Conservation (phyloP, 2,797 vertebrate species). For the Mus caroli region DNA sequence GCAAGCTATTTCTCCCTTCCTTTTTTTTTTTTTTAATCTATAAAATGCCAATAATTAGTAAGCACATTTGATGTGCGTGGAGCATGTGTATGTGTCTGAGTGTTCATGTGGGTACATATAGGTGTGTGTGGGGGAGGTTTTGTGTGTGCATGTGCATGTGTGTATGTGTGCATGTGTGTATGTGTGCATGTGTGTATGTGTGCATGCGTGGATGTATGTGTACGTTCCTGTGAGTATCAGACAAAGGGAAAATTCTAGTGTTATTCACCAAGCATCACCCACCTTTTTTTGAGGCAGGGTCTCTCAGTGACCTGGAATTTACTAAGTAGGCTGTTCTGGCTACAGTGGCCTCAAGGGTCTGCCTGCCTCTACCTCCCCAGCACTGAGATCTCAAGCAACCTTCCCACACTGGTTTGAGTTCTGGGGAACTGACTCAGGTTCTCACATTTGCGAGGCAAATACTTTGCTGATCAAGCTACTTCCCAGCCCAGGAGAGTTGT, state of each 20-base stretch:
- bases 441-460: not conserved
- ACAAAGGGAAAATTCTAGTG: not conserved
- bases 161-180: not conserved
- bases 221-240: not conserved
- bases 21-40: constrained; percentile 18
- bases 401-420: not conserved
- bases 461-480: not conserved
- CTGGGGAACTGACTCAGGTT: not conserved
- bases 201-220: too few relatives aligned
- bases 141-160: not conserved
- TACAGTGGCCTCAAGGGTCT: not conserved
- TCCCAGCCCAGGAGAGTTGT: not conserved
- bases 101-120: not conserved
- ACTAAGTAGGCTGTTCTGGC: not conserved
- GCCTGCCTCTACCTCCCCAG: not conserved
- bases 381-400: not conserved
- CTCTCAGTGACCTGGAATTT: not conserved
- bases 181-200: not conserved
- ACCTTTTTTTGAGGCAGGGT: not conserved
- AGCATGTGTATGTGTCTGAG: not conserved
- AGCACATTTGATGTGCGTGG: not conserved
- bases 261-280: not conserved
- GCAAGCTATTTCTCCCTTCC: not conserved
- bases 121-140: too few relatives aligned
- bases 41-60: not conserved